These are phyloP conservation scores for Falco biarmicus DNA, from an alignment of 2,797 vertebrate genomes.

Conservation along the genomic window DNA sequence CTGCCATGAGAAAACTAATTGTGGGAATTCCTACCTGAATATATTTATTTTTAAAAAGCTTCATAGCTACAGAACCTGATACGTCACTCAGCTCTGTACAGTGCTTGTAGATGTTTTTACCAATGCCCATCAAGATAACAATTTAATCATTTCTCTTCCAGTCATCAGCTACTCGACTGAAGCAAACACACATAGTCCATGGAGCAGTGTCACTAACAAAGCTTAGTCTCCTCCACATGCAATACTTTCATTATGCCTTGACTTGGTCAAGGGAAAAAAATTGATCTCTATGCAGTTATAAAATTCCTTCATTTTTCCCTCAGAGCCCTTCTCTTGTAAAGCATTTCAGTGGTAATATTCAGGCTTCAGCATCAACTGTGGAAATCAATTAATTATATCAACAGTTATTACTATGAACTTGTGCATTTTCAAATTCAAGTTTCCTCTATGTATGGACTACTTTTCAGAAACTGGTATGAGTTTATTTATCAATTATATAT, in stretches of 20 bases:
- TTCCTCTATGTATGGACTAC: not conserved
- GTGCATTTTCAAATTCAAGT: not conserved
- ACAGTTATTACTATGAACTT: not conserved
- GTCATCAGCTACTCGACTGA: not conserved
- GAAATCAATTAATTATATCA: not conserved
- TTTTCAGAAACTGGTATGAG: not conserved
- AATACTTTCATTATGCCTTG: not conserved
- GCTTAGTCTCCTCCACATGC: not conserved
- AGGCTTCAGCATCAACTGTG: not conserved
- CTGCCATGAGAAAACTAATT: not conserved
- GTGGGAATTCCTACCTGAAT: not conserved
- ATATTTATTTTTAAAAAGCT: not conserved
- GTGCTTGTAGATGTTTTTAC: not conserved
- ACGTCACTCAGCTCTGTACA: not conserved
- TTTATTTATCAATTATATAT: fast-evolving
- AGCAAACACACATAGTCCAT: not conserved
- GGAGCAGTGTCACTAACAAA: not conserved
- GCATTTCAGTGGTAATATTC: not conserved
- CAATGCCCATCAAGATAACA: not conserved
- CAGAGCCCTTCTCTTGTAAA: not conserved
- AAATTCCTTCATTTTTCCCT: not conserved
- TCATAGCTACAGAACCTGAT: not conserved
- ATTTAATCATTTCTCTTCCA: not conserved
- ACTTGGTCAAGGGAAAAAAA: not conserved
- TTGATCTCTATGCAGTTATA: not conserved